A percentile compares a stretch with the other conserved stretches of the same genome.
These are phyloP conservation scores for Diceros bicornis DNA, from an alignment of 2,797 vertebrate genomes.

Conservation along the genomic window DNA sequence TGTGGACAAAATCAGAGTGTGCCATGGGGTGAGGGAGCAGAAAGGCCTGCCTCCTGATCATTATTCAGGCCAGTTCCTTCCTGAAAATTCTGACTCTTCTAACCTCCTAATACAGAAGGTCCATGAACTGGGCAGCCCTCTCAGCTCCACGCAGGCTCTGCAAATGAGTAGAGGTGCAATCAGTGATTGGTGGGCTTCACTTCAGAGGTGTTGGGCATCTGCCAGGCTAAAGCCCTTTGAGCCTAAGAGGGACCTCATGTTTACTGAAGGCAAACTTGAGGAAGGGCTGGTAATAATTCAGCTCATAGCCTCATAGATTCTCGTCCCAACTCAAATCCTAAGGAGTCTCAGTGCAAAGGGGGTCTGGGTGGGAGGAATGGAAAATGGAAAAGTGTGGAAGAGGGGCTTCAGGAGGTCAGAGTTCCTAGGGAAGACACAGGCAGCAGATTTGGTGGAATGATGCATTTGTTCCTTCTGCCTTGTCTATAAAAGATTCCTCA, in stretches of 20 bases:
- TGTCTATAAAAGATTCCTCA: background rate
- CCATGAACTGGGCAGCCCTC: background rate
- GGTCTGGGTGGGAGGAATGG: background rate
- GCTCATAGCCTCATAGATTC: background rate
- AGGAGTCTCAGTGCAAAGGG: background rate
- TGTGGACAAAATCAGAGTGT: background rate
- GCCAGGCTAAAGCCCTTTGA: conserved; percentile 73
- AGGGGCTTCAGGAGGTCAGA: background rate
- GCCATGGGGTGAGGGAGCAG: too few species aligned
- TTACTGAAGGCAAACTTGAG: conserved; percentile 81
- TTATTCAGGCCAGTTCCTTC: background rate
- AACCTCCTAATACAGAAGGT: background rate
- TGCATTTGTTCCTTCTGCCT: background rate
- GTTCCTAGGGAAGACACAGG: background rate
- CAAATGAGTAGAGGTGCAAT: background rate
- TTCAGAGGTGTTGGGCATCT: conserved; percentile 73
- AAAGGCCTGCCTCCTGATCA: background rate
- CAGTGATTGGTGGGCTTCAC: conserved; percentile 52
- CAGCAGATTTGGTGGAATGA: background rate
- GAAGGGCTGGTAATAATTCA: conserved; percentile 33
- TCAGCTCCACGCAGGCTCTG: background rate
- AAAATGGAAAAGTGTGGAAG: background rate
- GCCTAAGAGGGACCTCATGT: conserved; percentile 63
- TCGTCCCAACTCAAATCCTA: background rate
- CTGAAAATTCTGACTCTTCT: background rate